phyloP scores from a whole-genome alignment of 2,888 invertebrate genomes.

The Troilus luridus region DNA sequence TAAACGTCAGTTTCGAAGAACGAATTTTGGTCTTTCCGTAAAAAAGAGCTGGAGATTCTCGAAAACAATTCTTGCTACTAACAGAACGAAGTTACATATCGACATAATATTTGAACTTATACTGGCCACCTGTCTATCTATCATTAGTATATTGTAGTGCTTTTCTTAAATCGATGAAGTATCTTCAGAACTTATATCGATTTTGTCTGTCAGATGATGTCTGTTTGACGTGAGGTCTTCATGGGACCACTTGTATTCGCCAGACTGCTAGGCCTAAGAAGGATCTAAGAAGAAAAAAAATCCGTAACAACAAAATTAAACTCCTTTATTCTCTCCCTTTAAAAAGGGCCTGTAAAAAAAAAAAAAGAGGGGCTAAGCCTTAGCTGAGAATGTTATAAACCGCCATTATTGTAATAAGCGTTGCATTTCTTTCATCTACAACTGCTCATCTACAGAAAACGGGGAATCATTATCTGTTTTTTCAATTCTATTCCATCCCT shows the following conservation, averaged over 20 bases:
- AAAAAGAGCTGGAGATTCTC: too few species aligned
- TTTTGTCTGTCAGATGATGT: neutral
- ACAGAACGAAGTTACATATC: too few species aligned
- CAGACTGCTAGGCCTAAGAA: neutral
- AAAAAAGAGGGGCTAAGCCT: neutral
- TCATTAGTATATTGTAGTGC: too few species aligned
- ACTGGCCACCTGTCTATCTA: too few species aligned
- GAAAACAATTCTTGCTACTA: too few species aligned
- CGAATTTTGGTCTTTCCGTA: too few species aligned
- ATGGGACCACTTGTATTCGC: neutral
- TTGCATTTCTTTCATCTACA: conserved; percentile 40
- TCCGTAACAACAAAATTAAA: too few species aligned
- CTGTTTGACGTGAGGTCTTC: neutral
- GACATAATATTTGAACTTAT: too few species aligned
- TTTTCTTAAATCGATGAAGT: too few species aligned
- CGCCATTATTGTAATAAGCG: conserved; percentile 25
- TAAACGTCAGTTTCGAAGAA: too few species aligned
- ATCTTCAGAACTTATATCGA: too few species aligned
- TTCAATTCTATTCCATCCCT: conserved; percentile 47
- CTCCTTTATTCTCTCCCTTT: neutral
- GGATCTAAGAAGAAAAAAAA: neutral
- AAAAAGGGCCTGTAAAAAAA: neutral
- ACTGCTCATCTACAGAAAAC: conserved; percentile 32
- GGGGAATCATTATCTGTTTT: conserved; percentile 45
- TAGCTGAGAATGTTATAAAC: neutral